These are phyloP conservation scores for human (Homo sapiens) DNA, from an alignment of 2,113 vertebrate species.

Conservation along the genomic window DNA sequence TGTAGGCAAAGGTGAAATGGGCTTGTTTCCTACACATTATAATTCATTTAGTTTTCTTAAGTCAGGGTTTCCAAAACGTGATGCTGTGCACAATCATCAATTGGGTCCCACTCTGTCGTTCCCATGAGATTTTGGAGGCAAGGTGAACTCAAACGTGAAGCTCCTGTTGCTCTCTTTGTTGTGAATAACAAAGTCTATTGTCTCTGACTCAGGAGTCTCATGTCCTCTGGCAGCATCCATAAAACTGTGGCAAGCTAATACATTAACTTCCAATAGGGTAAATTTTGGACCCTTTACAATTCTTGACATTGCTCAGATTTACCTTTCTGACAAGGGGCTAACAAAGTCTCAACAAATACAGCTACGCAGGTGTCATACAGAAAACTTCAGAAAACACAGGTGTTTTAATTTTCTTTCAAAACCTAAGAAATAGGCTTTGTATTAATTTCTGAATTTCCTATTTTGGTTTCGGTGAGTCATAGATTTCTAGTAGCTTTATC, in stretches of 20 bases:
- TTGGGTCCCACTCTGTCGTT: fast-evolving
- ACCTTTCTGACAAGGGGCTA: neutral
- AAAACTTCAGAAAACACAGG: constrained; percentile 35
- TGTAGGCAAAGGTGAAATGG: neutral
- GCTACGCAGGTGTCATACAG: constrained; percentile 28
- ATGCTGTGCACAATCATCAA: neutral
- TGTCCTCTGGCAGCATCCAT: neutral
- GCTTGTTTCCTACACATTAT: neutral
- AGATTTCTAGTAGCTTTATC: constrained; percentile 34
- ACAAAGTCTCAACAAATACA: neutral
- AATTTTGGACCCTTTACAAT: neutral
- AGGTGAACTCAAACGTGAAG: neutral
- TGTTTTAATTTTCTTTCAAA: constrained; percentile 66
- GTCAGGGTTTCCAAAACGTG: neutral
- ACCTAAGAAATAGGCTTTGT: constrained; percentile 69
- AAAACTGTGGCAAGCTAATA: neutral
- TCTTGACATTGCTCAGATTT: neutral
- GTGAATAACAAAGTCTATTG: neutral
- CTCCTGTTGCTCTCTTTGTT: neutral
- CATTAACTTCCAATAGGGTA: neutral
- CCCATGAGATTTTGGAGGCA: neutral
- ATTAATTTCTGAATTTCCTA: constrained; percentile 57
- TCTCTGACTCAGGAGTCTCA: neutral
- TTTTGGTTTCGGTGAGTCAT: constrained; percentile 48
- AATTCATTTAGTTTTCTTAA: neutral